Conservation (phyloP, 2,797 vertebrate species). For the Anomalospiza imberbis region DNA sequence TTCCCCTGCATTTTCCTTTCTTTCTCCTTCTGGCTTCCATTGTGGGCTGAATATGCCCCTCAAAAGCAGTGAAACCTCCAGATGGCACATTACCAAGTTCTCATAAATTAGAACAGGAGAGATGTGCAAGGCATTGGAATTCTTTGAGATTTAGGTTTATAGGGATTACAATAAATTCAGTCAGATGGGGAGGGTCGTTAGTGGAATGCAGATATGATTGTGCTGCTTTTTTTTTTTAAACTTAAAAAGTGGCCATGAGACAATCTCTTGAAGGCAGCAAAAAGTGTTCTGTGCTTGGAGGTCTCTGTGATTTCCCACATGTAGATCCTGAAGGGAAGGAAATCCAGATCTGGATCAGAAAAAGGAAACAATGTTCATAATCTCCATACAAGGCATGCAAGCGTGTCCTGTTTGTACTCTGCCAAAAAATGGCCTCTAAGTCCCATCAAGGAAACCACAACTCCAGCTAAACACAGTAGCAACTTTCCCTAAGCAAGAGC, state of each 20-base stretch:
- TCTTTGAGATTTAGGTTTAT: slow-evolving; percentile 59
- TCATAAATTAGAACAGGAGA: slow-evolving; percentile 47
- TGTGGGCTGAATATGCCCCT: not conserved
- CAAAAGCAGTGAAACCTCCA: slow-evolving; percentile 54
- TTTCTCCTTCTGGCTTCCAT: slow-evolving; percentile 42
- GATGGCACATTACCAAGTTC: slow-evolving; percentile 59
- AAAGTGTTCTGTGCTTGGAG: not conserved
- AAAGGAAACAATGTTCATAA: not conserved
- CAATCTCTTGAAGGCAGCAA: not conserved
- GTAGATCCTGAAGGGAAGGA: not conserved
- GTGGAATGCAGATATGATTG: slow-evolving; percentile 6
- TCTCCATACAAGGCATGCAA: not conserved
- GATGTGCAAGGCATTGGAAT: slow-evolving; percentile 52
- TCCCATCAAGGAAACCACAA: not conserved
- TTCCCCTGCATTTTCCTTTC: slow-evolving; percentile 24
- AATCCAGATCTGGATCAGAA: not conserved
- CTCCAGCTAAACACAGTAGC: not conserved
- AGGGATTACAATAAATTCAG: slow-evolving; percentile 55
- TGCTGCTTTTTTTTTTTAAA: not conserved
- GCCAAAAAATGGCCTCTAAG: not conserved
- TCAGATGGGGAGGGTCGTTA: slow-evolving; percentile 20
- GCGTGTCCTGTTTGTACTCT: not conserved
- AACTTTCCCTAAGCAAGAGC: not conserved
- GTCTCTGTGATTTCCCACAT: not conserved
- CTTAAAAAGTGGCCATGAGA: not conserved